Evolutionary conservation across 2,888 invertebrate species (phyloP).

Genomic region (Caenorhabditis sp.): DNA sequence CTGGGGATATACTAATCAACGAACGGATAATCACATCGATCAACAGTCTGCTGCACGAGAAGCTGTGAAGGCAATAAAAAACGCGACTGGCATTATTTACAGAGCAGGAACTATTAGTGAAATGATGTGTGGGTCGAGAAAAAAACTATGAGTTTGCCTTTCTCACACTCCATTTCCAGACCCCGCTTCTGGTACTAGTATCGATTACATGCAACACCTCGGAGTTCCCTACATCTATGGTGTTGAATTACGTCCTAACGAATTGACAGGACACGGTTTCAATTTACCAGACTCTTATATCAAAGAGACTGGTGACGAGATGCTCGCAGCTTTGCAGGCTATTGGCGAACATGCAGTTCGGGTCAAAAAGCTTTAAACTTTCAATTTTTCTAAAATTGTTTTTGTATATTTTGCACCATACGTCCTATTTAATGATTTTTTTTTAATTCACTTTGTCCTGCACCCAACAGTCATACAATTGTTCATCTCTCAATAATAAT

Average conservation of each 20-base stretch:
- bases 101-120: conserved; percentile 67
- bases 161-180: conserved; percentile 45
- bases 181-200: conserved; percentile 68
- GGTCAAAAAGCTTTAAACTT: conserved; percentile 4
- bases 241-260: conserved; percentile 62
- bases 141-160: neutral
- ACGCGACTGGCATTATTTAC: conserved; percentile 62
- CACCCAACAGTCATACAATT: too few species aligned
- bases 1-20: conserved; percentile 67
- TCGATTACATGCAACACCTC: conserved; percentile 66
- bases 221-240: conserved; percentile 68
- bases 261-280: conserved; percentile 56
- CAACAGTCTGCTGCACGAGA: conserved; percentile 62
- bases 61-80: conserved; percentile 64
- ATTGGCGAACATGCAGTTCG: conserved; percentile 53
- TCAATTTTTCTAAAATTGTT: neutral
- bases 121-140: conserved; percentile 63
- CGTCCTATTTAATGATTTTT: neutral
- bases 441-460: neutral
- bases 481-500: neutral
- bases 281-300: conserved; percentile 59
- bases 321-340: conserved; percentile 52
- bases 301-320: conserved; percentile 58
- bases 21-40: conserved; percentile 57
- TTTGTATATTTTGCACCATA: neutral